A percentile compares a stretch with the other conserved stretches of the same genome.
phyloP scores from a whole-genome alignment of 1,140 invertebrate genomes.

The Aphis craccivora region DNA sequence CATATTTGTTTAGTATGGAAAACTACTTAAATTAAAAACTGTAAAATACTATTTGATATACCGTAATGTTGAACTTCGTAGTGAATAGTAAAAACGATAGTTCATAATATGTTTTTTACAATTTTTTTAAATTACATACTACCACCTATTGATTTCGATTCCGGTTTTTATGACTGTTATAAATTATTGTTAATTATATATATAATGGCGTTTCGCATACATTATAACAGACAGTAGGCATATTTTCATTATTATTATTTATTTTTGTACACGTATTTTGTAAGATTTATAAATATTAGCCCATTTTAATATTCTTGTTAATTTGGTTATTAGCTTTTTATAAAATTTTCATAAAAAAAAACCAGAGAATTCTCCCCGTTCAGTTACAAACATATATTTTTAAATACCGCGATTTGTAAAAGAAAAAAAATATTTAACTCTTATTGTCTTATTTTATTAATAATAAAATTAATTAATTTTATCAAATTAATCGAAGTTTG shows the following conservation, averaged over 20 bases:
- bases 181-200: not conserved
- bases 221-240: not conserved
- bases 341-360: not conserved
- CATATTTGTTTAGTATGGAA: not conserved
- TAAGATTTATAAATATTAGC: not conserved
- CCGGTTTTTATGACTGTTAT: constrained; percentile 8
- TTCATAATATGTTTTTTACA: not conserved
- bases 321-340: not conserved
- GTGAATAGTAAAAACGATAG: not conserved
- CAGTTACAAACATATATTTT: not conserved
- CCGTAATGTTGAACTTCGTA: not conserved
- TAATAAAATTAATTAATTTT: not conserved
- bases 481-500: not conserved
- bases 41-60: not conserved
- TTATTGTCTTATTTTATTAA: not conserved
- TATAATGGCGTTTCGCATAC: not conserved
- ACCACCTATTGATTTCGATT: not conserved
- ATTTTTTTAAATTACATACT: not conserved
- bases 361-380: not conserved
- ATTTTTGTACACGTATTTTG: not conserved
- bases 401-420: not conserved
- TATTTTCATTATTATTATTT: not conserved
- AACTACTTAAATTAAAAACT: not conserved
- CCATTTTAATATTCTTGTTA: not conserved
- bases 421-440: not conserved